These are phyloP conservation scores for Eueides isabella DNA, from an alignment of 1,140 invertebrate genomes.

Conservation along the genomic window DNA sequence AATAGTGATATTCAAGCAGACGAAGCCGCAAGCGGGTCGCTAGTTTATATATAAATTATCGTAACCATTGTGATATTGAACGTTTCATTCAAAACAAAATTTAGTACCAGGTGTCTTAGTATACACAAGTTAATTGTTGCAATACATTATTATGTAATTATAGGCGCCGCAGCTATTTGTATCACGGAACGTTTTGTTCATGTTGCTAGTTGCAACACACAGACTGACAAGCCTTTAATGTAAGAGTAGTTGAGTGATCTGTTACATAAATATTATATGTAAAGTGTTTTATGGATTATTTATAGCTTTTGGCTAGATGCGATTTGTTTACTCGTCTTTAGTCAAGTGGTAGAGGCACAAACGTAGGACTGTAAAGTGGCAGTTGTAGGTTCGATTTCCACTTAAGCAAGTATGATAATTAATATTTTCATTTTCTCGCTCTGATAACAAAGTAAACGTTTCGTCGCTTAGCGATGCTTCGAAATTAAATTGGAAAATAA, in stretches of 20 bases:
- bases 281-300: neutral
- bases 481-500: too few species aligned
- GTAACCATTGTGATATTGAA: neutral
- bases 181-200: neutral
- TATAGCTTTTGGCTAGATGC: neutral
- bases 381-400: too few species aligned
- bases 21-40: too few species aligned
- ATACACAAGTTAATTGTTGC: conserved; percentile 6
- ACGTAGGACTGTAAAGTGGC: too few species aligned
- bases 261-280: conserved; percentile 3
- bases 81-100: neutral
- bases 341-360: neutral
- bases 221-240: conserved; percentile 9
- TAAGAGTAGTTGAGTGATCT: neutral
- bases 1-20: too few species aligned
- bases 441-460: too few species aligned
- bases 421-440: too few species aligned
- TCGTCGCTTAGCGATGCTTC: too few species aligned
- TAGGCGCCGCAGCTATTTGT: conserved; percentile 4
- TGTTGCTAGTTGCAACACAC: neutral
- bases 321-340: neutral
- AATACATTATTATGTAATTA: conserved; percentile 11
- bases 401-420: too few species aligned
- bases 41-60: neutral
- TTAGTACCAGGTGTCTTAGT: neutral